A percentile compares a stretch with the other conserved stretches of the same genome.
These are phyloP conservation scores for Bicyclus anynana DNA, from an alignment of 1,140 invertebrate genomes.

Conservation along the genomic window DNA sequence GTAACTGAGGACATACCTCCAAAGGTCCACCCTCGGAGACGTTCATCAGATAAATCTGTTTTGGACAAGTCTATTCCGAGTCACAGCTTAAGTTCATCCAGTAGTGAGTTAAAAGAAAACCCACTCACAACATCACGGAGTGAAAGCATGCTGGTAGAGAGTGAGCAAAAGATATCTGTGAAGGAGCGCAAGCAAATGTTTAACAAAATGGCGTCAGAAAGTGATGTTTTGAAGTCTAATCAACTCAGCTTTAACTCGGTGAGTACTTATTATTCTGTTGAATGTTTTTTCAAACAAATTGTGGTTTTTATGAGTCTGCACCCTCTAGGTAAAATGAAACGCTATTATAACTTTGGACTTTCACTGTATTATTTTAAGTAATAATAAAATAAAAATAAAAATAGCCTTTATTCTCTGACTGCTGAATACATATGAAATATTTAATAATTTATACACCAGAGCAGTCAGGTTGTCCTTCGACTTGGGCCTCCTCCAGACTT, in stretches of 20 bases:
- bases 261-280: constrained; percentile 24
- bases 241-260: constrained; percentile 56
- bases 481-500: too few species aligned
- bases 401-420: too few species aligned
- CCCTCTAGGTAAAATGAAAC: too few species aligned
- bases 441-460: too few species aligned
- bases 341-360: too few species aligned
- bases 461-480: too few species aligned
- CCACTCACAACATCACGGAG: constrained; percentile 49
- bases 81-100: constrained; percentile 24
- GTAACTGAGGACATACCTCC: constrained; percentile 50
- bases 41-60: constrained; percentile 47
- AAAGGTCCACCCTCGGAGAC: constrained; percentile 57
- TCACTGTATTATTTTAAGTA: too few species aligned
- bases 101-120: constrained; percentile 17
- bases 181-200: constrained; percentile 95
- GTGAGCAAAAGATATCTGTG: constrained; percentile 86
- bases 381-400: too few species aligned
- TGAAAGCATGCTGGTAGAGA: constrained; percentile 60
- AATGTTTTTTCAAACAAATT: not conserved
- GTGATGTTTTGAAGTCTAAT: constrained; percentile 78
- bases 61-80: constrained; percentile 36
- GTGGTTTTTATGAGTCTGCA: too few species aligned
- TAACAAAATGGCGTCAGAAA: constrained; percentile 91
- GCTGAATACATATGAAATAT: too few species aligned